Percentiles rank a stretch among this genome's conserved stretches.
Evolutionary conservation across 2,888 invertebrate genomes (phyloP).

Genomic region (Heteropelma amictum): DNA sequence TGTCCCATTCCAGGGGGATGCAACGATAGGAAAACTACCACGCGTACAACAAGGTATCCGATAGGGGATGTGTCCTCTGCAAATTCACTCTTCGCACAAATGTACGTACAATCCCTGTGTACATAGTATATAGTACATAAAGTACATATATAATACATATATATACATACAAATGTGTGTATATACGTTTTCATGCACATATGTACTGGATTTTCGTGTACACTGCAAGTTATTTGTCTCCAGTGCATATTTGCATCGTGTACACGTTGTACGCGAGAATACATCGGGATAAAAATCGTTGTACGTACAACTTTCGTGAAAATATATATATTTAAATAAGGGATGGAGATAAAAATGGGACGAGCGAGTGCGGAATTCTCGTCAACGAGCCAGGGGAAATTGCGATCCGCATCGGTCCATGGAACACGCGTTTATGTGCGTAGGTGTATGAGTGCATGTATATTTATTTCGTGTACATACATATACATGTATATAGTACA

Average conservation of each 20-base stretch:
- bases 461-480: constrained; percentile 9
- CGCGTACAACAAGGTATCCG: constrained; percentile 73
- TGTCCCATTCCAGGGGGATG: constrained; percentile 65
- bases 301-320: constrained; percentile 48
- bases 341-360: constrained; percentile 1
- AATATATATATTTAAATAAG: constrained; percentile 26
- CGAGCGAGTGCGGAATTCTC: constrained; percentile 13
- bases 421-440: no score
- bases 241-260: constrained; percentile 33
- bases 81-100: constrained; percentile 62
- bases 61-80: constrained; percentile 65
- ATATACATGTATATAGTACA: no score
- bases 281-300: constrained; percentile 42
- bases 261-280: constrained; percentile 5
- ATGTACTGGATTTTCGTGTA: constrained; percentile 37
- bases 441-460: no score
- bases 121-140: constrained; percentile 14
- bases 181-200: neutral
- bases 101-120: constrained; percentile 1
- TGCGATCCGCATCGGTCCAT: constrained; percentile 24
- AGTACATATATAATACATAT: neutral
- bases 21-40: constrained; percentile 63
- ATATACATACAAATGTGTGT: neutral
- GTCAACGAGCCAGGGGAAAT: constrained; percentile 45
- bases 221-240: constrained; percentile 49